phyloP scores from a whole-genome alignment of 2,888 invertebrate genomes.

The Plebejus anna region DNA sequence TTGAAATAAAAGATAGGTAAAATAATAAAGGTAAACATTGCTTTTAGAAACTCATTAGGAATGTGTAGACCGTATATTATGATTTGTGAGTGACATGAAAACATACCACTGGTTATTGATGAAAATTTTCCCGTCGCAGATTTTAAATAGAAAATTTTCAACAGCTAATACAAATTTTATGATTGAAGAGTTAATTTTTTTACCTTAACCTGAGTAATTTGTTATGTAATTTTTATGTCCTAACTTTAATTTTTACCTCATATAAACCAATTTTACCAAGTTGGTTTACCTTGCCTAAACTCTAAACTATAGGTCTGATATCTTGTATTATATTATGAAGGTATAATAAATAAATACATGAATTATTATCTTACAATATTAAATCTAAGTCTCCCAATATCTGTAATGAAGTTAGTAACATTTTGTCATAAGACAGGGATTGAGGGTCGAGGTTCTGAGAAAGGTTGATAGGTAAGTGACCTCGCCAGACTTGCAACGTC shows the following conservation, averaged over 20 bases:
- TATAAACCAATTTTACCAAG: background rate
- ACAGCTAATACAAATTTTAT: background rate
- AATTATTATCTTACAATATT: too few species aligned
- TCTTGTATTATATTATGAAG: too few species aligned
- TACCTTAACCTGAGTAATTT: too few species aligned
- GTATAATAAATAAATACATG: too few species aligned
- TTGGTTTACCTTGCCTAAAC: background rate
- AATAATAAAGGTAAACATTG: too few species aligned
- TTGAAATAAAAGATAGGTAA: background rate
- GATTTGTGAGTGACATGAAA: too few species aligned
- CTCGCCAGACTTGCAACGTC: conserved; percentile 24
- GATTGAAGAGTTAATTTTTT: background rate
- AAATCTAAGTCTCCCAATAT: background rate
- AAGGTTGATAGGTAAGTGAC: conserved; percentile 27
- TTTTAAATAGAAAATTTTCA: background rate
- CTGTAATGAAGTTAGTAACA: background rate
- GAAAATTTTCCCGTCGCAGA: background rate
- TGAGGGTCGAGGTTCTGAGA: conserved; percentile 22
- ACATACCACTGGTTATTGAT: too few species aligned
- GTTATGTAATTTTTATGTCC: background rate
- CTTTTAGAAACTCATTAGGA: too few species aligned
- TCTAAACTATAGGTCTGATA: background rate
- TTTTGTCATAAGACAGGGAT: background rate
- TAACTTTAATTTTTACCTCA: background rate
- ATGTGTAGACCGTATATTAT: too few species aligned